These are phyloP conservation scores for Tigriopus japonicus DNA, from an alignment of 1,140 invertebrate genomes.

Conservation along the genomic window DNA sequence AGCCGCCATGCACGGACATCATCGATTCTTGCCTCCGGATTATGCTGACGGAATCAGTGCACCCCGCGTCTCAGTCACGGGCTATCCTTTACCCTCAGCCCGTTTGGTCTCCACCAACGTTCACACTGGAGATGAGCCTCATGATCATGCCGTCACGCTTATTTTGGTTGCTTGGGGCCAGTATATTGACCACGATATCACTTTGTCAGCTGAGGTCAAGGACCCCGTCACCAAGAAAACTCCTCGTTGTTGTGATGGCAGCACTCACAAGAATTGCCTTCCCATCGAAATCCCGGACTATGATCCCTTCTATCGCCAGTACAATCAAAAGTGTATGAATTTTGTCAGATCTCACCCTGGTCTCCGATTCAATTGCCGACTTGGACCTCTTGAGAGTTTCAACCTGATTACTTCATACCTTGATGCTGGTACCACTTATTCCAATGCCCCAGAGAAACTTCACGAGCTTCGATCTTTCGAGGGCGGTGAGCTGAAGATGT, in stretches of 20 bases:
- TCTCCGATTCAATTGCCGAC: background rate
- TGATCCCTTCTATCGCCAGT: slow-evolving; percentile 75
- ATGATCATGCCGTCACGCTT: slow-evolving; percentile 79
- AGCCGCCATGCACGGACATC: slow-evolving; percentile 50
- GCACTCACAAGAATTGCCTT: slow-evolving; percentile 71
- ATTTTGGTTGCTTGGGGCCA: slow-evolving; percentile 86
- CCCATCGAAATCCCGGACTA: slow-evolving; percentile 70
- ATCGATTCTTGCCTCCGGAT: slow-evolving; percentile 25
- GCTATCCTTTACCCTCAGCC: slow-evolving; percentile 48
- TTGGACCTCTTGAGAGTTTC: slow-evolving; percentile 30
- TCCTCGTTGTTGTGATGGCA: slow-evolving; percentile 52
- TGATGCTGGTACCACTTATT: slow-evolving; percentile 35
- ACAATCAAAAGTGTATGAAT: slow-evolving; percentile 34
- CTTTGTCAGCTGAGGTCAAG: slow-evolving; percentile 47
- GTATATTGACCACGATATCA: slow-evolving; percentile 85
- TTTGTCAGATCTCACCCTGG: slow-evolving; percentile 27
- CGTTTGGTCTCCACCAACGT: slow-evolving; percentile 67
- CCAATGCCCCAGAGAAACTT: slow-evolving; percentile 27
- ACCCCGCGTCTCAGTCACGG: slow-evolving; percentile 23
- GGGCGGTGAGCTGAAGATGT: slow-evolving; percentile 26
- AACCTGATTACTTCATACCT: slow-evolving; percentile 32
- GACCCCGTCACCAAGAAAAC: slow-evolving; percentile 25
- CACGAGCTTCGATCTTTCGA: slow-evolving; percentile 28
- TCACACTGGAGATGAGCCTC: slow-evolving; percentile 65
- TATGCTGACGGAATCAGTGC: slow-evolving; percentile 28